Evolutionary conservation across 2,888 invertebrate genomes (phyloP).

Genomic region (Peribatodes rhomboidaria): DNA sequence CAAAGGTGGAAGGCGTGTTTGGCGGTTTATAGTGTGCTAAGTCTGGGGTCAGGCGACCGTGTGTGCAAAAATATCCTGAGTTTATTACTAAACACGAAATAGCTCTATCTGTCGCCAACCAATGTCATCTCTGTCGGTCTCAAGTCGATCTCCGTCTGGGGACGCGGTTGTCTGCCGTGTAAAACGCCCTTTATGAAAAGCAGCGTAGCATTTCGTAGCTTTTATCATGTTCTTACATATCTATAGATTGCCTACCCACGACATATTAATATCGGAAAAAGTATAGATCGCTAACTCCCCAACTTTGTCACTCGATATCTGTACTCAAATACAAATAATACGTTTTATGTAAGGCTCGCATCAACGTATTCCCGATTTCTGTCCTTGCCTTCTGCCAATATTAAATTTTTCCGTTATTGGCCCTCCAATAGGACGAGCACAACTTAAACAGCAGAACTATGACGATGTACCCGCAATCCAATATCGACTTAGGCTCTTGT

Average conservation of each 20-base stretch:
- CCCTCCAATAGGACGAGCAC: not conserved
- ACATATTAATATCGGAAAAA: not conserved
- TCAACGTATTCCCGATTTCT: not conserved
- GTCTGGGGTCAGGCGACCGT: too few relatives aligned
- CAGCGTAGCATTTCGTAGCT: slow-evolving; percentile 1
- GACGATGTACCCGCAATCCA: slow-evolving; percentile 20
- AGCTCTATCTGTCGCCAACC: too few relatives aligned
- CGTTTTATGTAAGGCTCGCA: not conserved
- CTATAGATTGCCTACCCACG: not conserved
- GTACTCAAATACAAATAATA: slow-evolving; percentile 3
- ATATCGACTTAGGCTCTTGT: slow-evolving; percentile 25
- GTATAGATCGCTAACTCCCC: not conserved
- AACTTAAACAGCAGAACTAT: slow-evolving; percentile 24
- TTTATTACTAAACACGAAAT: too few relatives aligned
- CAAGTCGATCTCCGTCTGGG: too few relatives aligned
- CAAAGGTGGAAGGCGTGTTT: too few relatives aligned
- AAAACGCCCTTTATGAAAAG: too few relatives aligned
- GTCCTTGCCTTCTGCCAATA: slow-evolving; percentile 14
- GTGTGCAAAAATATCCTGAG: too few relatives aligned
- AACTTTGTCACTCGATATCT: not conserved
- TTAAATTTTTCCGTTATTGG: slow-evolving; percentile 10
- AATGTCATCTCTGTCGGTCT: too few relatives aligned
- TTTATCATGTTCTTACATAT: not conserved
- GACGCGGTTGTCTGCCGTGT: too few relatives aligned
- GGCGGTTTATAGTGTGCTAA: too few relatives aligned